These are phyloP conservation scores for Araneus ventricosus DNA, from an alignment of 1,140 invertebrate species.

Conservation along the genomic window DNA sequence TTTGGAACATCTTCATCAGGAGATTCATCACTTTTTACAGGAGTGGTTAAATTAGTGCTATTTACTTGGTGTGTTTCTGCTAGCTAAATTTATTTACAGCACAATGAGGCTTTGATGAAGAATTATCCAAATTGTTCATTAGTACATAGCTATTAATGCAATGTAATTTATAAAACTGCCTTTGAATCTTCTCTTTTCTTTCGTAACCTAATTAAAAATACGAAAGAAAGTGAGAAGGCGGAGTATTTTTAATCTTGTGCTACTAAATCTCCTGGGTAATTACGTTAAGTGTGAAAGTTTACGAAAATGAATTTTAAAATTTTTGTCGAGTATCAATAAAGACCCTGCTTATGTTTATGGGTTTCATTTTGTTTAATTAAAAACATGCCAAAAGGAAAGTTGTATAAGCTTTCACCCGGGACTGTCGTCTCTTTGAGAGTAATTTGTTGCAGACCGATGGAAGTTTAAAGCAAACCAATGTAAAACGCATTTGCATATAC, in stretches of 20 bases:
- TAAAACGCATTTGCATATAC: no score
- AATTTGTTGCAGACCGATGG: not conserved
- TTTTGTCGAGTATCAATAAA: not conserved
- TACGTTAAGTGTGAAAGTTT: constrained; percentile 17
- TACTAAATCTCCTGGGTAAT: not conserved
- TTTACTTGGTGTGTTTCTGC: not conserved
- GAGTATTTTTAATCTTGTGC: not conserved
- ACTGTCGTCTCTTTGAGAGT: not conserved
- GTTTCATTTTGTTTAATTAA: not conserved
- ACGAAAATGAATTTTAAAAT: constrained; percentile 17
- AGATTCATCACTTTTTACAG: not conserved
- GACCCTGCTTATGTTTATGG: not conserved
- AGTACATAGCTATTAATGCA: not conserved
- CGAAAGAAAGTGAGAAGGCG: no score
- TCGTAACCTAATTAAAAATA: constrained; percentile 21
- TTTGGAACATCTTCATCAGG: no score
- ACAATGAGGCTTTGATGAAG: constrained; percentile 2
- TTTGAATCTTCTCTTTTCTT: constrained; percentile 1
- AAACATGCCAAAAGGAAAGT: not conserved
- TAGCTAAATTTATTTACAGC: not conserved
- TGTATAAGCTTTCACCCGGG: not conserved
- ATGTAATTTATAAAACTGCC: constrained; percentile 21
- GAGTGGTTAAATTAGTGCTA: not conserved
- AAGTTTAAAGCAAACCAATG: not conserved
- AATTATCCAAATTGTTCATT: constrained; percentile 26